These are phyloP conservation scores for Altica lythri DNA, from an alignment of 2,888 invertebrate genomes.

Conservation along the genomic window DNA sequence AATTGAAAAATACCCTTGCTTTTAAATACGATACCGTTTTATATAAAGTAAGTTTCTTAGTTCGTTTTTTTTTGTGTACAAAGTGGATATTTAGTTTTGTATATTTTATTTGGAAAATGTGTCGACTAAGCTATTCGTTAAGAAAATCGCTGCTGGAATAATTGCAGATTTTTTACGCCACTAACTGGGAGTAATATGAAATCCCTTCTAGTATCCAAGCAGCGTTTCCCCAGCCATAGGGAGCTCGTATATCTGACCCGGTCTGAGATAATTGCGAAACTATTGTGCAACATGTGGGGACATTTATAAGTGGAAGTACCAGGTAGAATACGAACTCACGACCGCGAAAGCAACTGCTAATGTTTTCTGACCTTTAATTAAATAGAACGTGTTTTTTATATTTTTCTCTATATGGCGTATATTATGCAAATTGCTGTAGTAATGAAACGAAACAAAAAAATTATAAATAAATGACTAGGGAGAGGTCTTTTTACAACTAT, in stretches of 20 bases:
- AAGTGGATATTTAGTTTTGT: no score
- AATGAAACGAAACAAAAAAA: conserved; percentile 20
- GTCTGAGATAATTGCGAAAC: conserved; percentile 58
- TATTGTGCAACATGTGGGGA: conserved; percentile 58
- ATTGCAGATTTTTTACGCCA: background rate
- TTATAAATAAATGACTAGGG: conserved; percentile 22
- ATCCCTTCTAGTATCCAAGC: conserved; percentile 19
- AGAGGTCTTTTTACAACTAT: no score
- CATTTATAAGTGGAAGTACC: conserved; percentile 53
- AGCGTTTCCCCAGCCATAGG: conserved; percentile 31
- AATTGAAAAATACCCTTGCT: no score
- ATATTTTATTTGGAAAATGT: no score
- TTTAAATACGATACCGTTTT: no score
- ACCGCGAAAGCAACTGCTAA: conserved; percentile 50
- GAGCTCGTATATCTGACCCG: conserved; percentile 45
- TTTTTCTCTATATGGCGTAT: conserved; percentile 41
- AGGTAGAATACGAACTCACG: conserved; percentile 47
- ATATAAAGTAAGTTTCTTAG: no score
- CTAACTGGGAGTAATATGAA: conserved; percentile 4
- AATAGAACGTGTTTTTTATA: conserved; percentile 52
- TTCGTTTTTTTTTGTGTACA: no score
- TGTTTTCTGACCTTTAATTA: conserved; percentile 53
- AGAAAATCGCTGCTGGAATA: background rate
- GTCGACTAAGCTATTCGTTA: background rate
- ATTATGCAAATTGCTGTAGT: conserved; percentile 24